phyloP scores from a whole-genome alignment of 1,140 invertebrate genomes.

The Popillia japonica region DNA sequence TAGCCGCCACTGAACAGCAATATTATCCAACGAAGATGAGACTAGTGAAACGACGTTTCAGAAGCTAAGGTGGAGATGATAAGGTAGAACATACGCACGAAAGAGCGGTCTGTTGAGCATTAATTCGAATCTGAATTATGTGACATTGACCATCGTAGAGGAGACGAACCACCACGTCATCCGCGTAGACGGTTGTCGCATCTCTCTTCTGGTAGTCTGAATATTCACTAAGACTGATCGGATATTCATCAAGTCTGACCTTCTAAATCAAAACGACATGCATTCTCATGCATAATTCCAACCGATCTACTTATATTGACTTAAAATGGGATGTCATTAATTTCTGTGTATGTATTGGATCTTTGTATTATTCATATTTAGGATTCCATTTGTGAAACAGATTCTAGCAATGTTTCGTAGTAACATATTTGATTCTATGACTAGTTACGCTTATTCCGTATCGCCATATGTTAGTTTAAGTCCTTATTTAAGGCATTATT shows the following conservation, averaged over 20 bases:
- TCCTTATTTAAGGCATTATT: too few relatives aligned
- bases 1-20: not conserved
- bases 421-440: too few relatives aligned
- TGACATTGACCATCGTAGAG: slow-evolving; percentile 25
- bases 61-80: not conserved
- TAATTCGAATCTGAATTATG: slow-evolving; percentile 35
- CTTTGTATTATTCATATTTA: too few relatives aligned
- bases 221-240: slow-evolving; percentile 22
- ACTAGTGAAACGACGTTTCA: not conserved
- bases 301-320: slow-evolving; percentile 11
- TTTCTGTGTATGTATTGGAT: not conserved
- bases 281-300: slow-evolving; percentile 20
- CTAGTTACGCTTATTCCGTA: too few relatives aligned
- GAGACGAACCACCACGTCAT: slow-evolving; percentile 18
- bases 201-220: slow-evolving; percentile 21
- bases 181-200: not conserved
- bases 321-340: slow-evolving; percentile 19
- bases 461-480: too few relatives aligned
- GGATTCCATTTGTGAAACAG: too few relatives aligned
- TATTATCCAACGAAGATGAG: not conserved
- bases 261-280: slow-evolving; percentile 27
- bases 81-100: not conserved
- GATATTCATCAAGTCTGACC: slow-evolving; percentile 34
- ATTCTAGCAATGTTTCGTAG: too few relatives aligned
- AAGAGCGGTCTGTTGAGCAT: not conserved